A percentile compares a stretch with the other conserved stretches of the same genome.
These are phyloP conservation scores for Triplophysa bombifrons DNA, from an alignment of 2,797 vertebrate genomes.

Conservation along the genomic window DNA sequence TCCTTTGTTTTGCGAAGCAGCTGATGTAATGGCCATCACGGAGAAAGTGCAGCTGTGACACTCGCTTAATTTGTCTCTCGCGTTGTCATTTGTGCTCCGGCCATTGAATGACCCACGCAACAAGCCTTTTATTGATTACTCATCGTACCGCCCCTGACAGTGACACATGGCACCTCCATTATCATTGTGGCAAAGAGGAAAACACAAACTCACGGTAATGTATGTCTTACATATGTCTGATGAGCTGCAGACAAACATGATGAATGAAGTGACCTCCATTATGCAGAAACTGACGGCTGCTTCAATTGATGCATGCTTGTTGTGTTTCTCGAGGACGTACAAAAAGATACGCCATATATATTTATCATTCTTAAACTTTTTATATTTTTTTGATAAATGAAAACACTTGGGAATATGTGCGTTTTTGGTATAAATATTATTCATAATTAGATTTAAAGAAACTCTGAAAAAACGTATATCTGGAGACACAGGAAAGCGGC, in stretches of 20 bases:
- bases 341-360: not conserved
- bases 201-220: constrained; percentile 52
- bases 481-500: no score
- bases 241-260: constrained; percentile 53
- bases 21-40: constrained; percentile 56
- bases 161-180: constrained; percentile 61
- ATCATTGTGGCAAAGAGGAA: constrained; percentile 60
- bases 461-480: no score
- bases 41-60: constrained; percentile 62
- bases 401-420: not conserved
- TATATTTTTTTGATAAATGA: not conserved
- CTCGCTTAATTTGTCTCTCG: constrained; percentile 75
- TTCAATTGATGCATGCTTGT: constrained; percentile 10
- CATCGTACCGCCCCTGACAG: constrained; percentile 55
- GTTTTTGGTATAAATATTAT: not conserved
- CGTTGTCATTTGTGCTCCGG: constrained; percentile 70
- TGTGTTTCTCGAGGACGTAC: not conserved
- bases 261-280: constrained; percentile 53
- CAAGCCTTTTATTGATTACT: constrained; percentile 69
- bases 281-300: constrained; percentile 14
- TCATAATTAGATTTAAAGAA: not conserved
- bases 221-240: constrained; percentile 58
- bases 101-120: constrained; percentile 61
- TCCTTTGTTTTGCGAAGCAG: constrained; percentile 55
- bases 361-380: constrained; percentile 20